These are phyloP conservation scores for Microcebus ravelobensis DNA, from an alignment of 2,113 vertebrate genomes.

Conservation along the genomic window DNA sequence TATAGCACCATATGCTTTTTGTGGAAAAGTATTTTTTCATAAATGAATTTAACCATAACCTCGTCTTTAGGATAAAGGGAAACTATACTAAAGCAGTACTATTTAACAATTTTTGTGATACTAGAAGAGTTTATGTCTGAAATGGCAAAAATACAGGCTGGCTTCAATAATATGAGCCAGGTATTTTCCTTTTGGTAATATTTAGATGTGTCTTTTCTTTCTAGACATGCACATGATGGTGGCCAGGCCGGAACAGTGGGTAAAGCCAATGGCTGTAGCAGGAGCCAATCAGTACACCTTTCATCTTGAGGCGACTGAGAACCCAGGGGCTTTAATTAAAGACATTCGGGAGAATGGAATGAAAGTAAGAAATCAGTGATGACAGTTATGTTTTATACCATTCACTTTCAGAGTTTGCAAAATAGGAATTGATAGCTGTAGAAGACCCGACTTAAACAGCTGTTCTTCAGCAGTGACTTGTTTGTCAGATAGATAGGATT, in stretches of 20 bases:
- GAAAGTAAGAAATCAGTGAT: conserved; percentile 89
- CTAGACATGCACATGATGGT: conserved; percentile 99
- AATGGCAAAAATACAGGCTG: background rate
- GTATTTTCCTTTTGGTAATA: background rate
- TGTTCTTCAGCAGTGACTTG: background rate
- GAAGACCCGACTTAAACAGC: background rate
- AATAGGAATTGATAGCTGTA: background rate
- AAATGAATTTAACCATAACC: background rate
- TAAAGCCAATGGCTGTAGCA: conserved; percentile 96
- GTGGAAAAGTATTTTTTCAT: background rate
- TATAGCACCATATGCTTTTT: background rate
- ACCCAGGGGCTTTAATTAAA: conserved; percentile 96
- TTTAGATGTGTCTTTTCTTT: conserved; percentile 24
- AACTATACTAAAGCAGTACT: background rate
- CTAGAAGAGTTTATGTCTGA: background rate
- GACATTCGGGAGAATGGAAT: conserved; percentile 96
- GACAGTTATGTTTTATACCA: accelerated
- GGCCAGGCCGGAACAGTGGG: conserved; percentile 96
- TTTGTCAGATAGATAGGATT: background rate
- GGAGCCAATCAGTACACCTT: conserved; percentile 98
- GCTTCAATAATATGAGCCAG: background rate
- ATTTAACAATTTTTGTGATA: background rate
- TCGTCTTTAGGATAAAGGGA: background rate
- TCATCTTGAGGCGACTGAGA: conserved; percentile 94
- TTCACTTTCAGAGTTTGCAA: accelerated